These are phyloP conservation scores for Nyctereutes procyonoides DNA, from an alignment of 2,113 vertebrate species.

Conservation along the genomic window DNA sequence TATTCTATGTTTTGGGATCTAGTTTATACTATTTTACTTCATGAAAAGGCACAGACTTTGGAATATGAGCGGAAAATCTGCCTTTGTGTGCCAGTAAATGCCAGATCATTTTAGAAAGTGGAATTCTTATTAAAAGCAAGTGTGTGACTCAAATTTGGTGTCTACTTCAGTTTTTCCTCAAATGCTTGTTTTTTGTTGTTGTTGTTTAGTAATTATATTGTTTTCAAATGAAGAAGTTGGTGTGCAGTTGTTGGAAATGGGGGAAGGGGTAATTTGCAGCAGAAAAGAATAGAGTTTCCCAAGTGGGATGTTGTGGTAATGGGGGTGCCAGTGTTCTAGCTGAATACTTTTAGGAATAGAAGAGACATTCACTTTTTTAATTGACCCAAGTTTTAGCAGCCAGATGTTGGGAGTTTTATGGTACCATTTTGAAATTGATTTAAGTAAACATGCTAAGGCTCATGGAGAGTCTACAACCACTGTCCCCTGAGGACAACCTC, in stretches of 20 bases:
- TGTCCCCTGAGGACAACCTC: background rate
- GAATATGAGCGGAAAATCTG: background rate
- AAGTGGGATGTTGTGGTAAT: background rate
- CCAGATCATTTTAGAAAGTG: conserved; percentile 38
- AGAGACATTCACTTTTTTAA: conserved; percentile 17
- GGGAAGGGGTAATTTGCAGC: background rate
- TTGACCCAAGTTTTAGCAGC: background rate
- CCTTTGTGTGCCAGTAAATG: background rate
- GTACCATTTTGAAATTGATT: background rate
- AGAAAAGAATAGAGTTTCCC: conserved; percentile 31
- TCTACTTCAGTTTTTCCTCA: conserved; percentile 33
- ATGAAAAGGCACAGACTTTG: background rate
- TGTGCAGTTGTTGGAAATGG: conserved; percentile 40
- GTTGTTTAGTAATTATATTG: background rate
- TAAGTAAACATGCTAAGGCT: background rate
- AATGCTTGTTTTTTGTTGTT: background rate
- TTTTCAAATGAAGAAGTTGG: conserved; percentile 44
- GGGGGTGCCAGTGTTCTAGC: background rate
- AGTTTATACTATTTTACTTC: background rate
- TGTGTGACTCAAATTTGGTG: conserved; percentile 27
- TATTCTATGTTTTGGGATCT: background rate
- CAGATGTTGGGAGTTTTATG: background rate
- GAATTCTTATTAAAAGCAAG: conserved; percentile 36
- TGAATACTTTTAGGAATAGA: background rate
- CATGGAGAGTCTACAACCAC: background rate